Base-by-base conservation (phyloP, 2,113 vertebrate genomes). In the Astatoreochromis straeleni region DNA sequence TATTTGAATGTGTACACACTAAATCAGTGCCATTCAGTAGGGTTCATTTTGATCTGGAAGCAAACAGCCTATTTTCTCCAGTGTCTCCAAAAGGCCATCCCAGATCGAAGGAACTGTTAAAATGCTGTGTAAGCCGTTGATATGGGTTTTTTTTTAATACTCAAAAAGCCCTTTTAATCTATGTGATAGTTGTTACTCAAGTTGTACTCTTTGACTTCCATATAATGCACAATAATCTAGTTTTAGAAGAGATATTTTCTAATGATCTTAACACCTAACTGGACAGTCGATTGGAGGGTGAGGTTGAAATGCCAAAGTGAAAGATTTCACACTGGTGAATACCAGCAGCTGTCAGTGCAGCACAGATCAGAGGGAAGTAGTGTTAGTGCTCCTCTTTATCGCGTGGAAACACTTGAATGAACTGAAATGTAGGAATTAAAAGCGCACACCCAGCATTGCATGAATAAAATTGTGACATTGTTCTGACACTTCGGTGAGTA, bases 391-490 rank as follows among this genome's bases (percentile, higher is more conserved):
- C 7, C 0, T 57, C 26, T 24, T 58, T 49, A 78, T 49, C 2
- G 5, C 2, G 0, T 31, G 70, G 16, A 78, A 78, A 78, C 26
- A 49, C 0, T 78, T 49, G 19, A 40, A 24, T 17, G 3, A 47
- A 80, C 42, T 21, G 4, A 21, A n/a, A 45, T 9, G 5, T 49
- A 7, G 16, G 19, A 73, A 40, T 51, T 29, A 26, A 29, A 19
- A 19, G n/a, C 60, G 40, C 38, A 19, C 4, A 31, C 12, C 26
- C 16, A 4, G 8, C 16, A 31, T 81, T 58, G 81, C 9, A 75
- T 31, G 19, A 53, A 13, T 12, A 58, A 65, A 88, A 87, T 80
- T 78, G 85, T 7, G 68, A 85, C 63, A 85, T 73, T 53, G 31
- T 84, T 82, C 51, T 29, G 81, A 73, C 47, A 19, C 55, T 26